These are phyloP conservation scores for Ophioninae sp. DNA, from an alignment of 2,888 invertebrate species.

Conservation along the genomic window DNA sequence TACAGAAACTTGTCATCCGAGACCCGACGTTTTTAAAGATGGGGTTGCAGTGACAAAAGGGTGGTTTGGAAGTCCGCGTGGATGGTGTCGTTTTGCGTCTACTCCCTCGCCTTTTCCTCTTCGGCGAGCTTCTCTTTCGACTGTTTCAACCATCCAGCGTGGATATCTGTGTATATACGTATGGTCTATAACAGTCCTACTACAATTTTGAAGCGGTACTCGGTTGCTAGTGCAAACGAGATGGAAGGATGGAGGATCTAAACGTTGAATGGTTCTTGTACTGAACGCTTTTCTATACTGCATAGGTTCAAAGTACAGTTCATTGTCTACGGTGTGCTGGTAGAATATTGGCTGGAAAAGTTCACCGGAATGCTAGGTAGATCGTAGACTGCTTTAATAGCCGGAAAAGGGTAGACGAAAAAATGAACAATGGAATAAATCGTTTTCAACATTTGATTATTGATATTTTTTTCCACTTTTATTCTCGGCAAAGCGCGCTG, in stretches of 20 bases:
- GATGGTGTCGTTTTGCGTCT: constrained; percentile 48
- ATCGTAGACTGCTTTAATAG: constrained; percentile 2
- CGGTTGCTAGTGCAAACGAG: constrained; percentile 36
- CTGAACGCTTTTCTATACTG: constrained; percentile 12
- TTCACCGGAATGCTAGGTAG: constrained; percentile 7
- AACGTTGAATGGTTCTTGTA: constrained; percentile 24
- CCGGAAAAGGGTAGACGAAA: constrained; percentile 1
- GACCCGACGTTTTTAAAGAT: constrained; percentile 58
- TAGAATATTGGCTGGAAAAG: constrained; percentile 30
- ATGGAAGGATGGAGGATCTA: constrained; percentile 26
- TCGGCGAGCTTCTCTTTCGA: constrained; percentile 28
- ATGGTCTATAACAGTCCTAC: constrained; percentile 23
- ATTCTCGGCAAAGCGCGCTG: not conserved
- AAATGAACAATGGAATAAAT: not conserved
- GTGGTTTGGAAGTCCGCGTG: constrained; percentile 50
- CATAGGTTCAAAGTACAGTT: constrained; percentile 28
- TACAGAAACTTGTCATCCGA: constrained; percentile 21
- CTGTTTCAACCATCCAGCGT: constrained; percentile 13
- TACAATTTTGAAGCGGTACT: constrained; percentile 43
- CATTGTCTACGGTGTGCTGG: constrained; percentile 9
- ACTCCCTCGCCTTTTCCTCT: constrained; percentile 34
- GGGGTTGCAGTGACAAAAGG: constrained; percentile 56
- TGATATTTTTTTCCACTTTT: not conserved
- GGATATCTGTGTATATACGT: constrained; percentile 19
- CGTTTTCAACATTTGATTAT: not conserved